Conservation (phyloP, 2,797 vertebrate genomes). For the Diplodus sargus region DNA sequence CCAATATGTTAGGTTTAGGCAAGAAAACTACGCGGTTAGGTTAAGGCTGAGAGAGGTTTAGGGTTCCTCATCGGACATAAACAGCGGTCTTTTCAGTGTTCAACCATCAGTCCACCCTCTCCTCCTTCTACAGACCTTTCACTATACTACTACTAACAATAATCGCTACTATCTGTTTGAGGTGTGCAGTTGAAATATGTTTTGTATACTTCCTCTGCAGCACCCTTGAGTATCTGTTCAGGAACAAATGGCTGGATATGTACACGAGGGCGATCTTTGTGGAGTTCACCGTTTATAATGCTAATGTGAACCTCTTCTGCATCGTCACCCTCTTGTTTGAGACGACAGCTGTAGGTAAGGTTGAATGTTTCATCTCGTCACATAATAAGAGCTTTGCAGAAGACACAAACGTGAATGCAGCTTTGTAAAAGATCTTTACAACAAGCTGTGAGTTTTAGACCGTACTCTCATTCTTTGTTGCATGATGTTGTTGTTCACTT, state of each 20-base stretch:
- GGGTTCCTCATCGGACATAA: too few relatives aligned
- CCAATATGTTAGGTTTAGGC: too few relatives aligned
- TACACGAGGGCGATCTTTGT: conserved; percentile 91
- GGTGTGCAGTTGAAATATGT: background rate
- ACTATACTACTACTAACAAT: too few relatives aligned
- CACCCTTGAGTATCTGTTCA: conserved; percentile 87
- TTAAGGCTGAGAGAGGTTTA: too few relatives aligned
- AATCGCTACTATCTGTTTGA: background rate
- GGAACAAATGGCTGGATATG: conserved; percentile 89
- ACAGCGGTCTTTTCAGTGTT: too few relatives aligned
- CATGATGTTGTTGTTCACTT: background rate
- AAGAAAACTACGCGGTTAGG: too few relatives aligned
- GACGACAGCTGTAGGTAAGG: conserved; percentile 89
- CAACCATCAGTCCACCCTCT: too few relatives aligned
- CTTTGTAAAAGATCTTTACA: background rate
- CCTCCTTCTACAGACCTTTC: too few relatives aligned
- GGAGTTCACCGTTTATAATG: conserved; percentile 95
- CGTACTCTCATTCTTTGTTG: background rate
- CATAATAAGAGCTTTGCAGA: background rate
- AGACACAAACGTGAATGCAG: background rate
- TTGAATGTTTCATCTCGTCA: background rate
- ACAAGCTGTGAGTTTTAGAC: background rate
- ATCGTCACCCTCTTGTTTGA: conserved; percentile 90
- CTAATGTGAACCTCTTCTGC: conserved; percentile 95
- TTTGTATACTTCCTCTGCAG: conserved; percentile 73